These are phyloP conservation scores for Masticophis lateralis DNA, from an alignment of 2,797 vertebrate species.

Conservation along the genomic window DNA sequence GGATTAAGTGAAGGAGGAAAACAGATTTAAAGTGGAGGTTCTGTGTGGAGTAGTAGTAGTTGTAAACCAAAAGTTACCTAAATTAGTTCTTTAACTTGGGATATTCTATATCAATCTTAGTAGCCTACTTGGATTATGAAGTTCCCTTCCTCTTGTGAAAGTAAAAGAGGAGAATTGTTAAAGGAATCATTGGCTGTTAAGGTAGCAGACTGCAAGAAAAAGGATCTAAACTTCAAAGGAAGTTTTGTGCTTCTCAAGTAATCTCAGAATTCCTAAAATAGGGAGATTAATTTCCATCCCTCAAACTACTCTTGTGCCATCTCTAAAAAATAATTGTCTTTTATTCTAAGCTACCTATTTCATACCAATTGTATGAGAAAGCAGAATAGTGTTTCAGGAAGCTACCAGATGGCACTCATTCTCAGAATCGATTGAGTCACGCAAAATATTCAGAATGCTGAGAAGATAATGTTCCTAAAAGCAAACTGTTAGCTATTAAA, in stretches of 20 bases:
- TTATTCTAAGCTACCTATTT: neutral
- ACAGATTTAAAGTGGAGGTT: neutral
- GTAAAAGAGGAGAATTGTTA: neutral
- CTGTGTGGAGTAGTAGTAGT: neutral
- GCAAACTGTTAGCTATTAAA: conserved; percentile 10
- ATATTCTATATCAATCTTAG: neutral
- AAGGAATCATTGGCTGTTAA: neutral
- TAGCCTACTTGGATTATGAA: neutral
- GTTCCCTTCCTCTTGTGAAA: neutral
- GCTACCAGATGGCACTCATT: neutral
- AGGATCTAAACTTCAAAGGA: neutral
- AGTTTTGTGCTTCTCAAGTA: neutral
- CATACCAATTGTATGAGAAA: neutral
- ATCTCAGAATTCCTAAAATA: neutral
- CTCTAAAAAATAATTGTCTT: neutral
- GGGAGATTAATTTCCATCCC: neutral
- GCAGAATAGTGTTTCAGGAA: conserved; percentile 4
- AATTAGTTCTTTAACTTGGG: neutral
- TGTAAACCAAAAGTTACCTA: neutral
- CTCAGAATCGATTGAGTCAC: neutral
- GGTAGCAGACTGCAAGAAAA: neutral
- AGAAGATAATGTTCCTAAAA: conserved; percentile 15
- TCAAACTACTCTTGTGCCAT: neutral
- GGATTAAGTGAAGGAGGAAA: neutral
- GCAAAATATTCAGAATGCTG: neutral